Evolutionary conservation across 2,797 vertebrate species (phyloP).

Genomic region (Octomys mimax): DNA sequence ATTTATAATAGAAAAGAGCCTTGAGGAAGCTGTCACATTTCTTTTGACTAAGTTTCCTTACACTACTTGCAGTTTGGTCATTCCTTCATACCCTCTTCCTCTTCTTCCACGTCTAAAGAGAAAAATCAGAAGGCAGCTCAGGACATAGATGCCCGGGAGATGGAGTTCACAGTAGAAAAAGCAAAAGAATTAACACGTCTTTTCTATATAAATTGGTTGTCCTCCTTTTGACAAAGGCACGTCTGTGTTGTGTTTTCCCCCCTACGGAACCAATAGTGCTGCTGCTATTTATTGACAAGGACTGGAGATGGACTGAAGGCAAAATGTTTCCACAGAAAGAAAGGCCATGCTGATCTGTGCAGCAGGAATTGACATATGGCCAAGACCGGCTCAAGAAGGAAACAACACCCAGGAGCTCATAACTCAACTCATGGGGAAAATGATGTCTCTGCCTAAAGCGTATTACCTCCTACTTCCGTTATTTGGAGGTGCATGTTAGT

Average conservation of each 20-base stretch:
- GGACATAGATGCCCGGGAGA: background rate
- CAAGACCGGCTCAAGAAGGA: background rate
- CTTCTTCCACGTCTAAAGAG: background rate
- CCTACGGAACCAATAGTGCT: background rate
- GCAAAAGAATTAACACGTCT: background rate
- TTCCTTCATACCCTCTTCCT: background rate
- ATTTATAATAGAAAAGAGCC: background rate
- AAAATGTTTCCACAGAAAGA: background rate
- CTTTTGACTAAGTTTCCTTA: background rate
- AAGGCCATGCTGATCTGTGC: background rate
- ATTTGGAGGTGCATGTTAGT: background rate
- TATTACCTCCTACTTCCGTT: background rate
- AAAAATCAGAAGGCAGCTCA: background rate
- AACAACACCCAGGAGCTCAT: background rate
- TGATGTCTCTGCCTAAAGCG: background rate
- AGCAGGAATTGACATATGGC: background rate
- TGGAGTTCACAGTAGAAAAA: background rate
- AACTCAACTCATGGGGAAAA: background rate
- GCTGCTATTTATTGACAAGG: background rate
- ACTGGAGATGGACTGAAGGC: background rate
- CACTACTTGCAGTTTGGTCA: background rate
- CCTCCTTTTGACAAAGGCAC: background rate
- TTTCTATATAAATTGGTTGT: background rate
- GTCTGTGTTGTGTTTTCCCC: background rate
- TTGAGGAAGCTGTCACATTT: background rate